A percentile compares a stretch with the other conserved stretches of the same genome.
Conservation (phyloP, 1,140 invertebrate genomes). For the Dufourea novaeangliae region DNA sequence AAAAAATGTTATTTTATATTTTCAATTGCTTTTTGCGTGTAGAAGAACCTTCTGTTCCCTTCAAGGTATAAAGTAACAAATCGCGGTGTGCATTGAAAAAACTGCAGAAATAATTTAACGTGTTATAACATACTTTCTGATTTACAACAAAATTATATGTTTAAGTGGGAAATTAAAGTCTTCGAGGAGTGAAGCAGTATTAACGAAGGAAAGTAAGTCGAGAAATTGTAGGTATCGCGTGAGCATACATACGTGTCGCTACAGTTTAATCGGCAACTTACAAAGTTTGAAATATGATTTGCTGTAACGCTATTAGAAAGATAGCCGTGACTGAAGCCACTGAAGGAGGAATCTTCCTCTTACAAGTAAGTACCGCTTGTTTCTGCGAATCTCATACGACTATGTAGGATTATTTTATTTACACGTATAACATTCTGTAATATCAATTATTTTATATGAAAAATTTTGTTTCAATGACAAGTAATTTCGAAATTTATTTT, state of each 20-base stretch:
- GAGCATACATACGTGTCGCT: background rate
- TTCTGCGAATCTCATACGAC: background rate
- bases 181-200: background rate
- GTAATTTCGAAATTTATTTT: too few species aligned
- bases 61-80: too few species aligned
- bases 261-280: slow-evolving; percentile 31
- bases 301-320: slow-evolving; percentile 5
- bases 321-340: slow-evolving; percentile 14
- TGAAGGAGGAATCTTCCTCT: background rate
- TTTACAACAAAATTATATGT: too few species aligned
- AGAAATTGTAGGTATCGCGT: slow-evolving; percentile 13
- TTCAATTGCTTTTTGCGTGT: too few species aligned
- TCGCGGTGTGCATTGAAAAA: too few species aligned
- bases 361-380: background rate
- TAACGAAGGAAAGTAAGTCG: background rate
- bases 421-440: too few species aligned
- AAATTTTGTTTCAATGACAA: too few species aligned
- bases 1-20: too few species aligned
- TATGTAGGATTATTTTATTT: background rate
- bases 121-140: too few species aligned
- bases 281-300: slow-evolving; percentile 31
- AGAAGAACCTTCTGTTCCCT: too few species aligned
- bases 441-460: too few species aligned
- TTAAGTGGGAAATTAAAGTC: slow-evolving; percentile 1
- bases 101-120: too few species aligned